Conservation (phyloP, 2,113 vertebrate genomes). For the Sitta europaea region DNA sequence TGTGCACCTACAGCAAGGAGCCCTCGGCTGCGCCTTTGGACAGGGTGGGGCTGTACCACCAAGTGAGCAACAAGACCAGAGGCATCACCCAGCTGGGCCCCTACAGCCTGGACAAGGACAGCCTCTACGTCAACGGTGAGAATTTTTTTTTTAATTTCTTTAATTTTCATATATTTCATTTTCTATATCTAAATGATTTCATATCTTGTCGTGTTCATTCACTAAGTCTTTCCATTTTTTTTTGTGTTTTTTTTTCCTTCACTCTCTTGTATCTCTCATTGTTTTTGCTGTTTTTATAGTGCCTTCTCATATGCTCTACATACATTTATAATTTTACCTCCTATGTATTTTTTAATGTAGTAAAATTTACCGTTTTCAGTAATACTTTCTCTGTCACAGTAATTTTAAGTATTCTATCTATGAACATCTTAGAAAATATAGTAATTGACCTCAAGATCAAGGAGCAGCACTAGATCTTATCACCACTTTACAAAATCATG, state of each 20-base stretch:
- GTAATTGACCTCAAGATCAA: not conserved
- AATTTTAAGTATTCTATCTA: not conserved
- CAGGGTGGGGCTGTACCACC: constrained; percentile 50
- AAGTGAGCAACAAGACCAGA: constrained; percentile 42
- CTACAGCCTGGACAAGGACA: constrained; percentile 62
- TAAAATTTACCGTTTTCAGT: not conserved
- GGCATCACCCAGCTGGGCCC: constrained; percentile 39
- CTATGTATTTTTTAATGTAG: accelerated
- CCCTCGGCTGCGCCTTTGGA: not conserved
- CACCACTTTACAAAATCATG: not conserved
- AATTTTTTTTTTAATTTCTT: not conserved
- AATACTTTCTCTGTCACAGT: accelerated
- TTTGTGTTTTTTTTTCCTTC: not conserved
- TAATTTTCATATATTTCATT: accelerated
- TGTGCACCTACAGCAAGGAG: constrained; percentile 45
- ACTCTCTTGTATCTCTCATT: accelerated
- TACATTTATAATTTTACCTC: accelerated
- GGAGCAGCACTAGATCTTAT: not conserved
- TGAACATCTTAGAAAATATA: accelerated
- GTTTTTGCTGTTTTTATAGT: accelerated
- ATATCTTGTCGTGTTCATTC: accelerated
- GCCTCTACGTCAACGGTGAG: constrained; percentile 39
- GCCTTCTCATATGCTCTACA: accelerated
- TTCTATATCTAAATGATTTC: accelerated
- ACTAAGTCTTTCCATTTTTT: accelerated